A percentile compares a stretch with the other conserved stretches of the same genome.
Evolutionary conservation across 2,113 vertebrate species (phyloP).

Genomic region (Malurus cyaneus): DNA sequence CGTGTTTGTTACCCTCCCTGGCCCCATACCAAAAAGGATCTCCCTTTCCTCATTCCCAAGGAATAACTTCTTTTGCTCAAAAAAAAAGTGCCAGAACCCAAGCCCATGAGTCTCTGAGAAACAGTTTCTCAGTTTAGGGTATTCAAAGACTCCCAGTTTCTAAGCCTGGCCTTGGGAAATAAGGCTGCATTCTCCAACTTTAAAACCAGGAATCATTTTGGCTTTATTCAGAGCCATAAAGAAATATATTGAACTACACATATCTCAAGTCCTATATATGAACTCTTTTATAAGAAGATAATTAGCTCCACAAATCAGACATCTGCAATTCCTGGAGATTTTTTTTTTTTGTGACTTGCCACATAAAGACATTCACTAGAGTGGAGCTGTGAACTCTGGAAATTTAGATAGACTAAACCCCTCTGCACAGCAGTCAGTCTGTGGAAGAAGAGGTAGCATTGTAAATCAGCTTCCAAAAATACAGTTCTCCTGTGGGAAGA

Average conservation of each 20-base stretch:
- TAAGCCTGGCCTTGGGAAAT: background rate
- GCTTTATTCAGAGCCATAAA: background rate
- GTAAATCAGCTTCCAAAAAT: background rate
- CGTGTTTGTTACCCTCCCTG: background rate
- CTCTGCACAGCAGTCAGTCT: background rate
- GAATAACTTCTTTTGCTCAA: background rate
- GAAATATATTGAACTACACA: background rate
- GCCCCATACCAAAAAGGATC: background rate
- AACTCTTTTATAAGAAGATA: background rate
- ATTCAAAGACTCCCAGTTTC: background rate
- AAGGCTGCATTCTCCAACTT: background rate
- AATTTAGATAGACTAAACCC: background rate
- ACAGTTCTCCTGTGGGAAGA: background rate
- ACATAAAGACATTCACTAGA: background rate
- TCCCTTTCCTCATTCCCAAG: background rate
- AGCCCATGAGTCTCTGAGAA: background rate
- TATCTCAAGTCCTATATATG: background rate
- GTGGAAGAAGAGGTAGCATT: background rate
- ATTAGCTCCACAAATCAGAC: background rate
- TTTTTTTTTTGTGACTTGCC: background rate
- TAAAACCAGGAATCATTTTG: background rate
- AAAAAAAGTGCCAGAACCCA: background rate
- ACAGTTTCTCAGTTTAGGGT: background rate
- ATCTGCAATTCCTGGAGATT: background rate
- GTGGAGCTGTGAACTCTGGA: background rate